Conservation (phyloP, 2,888 invertebrate genomes). For the Agrotis ipsilon region DNA sequence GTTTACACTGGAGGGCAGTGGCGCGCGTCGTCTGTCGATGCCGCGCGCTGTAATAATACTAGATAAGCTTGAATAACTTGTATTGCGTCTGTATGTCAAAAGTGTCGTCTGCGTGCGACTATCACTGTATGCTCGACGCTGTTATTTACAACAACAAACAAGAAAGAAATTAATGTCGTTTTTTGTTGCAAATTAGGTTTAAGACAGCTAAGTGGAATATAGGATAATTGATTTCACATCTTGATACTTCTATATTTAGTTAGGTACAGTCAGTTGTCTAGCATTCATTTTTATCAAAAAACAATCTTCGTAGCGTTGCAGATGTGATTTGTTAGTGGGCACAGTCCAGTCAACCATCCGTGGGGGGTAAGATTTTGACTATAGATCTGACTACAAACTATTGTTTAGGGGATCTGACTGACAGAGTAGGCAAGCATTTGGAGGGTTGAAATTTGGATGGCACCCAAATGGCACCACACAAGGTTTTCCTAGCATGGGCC, state of each 20-base stretch:
- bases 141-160: conserved; percentile 14
- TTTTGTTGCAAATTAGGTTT: neutral
- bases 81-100: conserved; percentile 13
- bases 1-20: conserved; percentile 15
- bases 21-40: conserved; percentile 15
- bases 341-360: too few relatives aligned
- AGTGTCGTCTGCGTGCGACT: conserved; percentile 9
- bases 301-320: neutral
- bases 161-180: neutral
- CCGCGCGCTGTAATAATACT: conserved; percentile 25
- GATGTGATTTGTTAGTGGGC: too few relatives aligned
- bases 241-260: neutral
- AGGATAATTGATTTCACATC: too few relatives aligned
- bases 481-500: too few relatives aligned
- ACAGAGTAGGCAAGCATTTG: too few relatives aligned
- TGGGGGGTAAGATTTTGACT: too few relatives aligned
- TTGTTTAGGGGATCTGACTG: too few relatives aligned
- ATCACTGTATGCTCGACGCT: neutral
- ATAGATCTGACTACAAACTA: too few relatives aligned
- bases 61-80: conserved; percentile 8
- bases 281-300: neutral
- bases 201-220: too few relatives aligned
- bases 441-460: too few relatives aligned
- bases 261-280: neutral
- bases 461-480: too few relatives aligned